These are phyloP conservation scores for Melospiza melodia DNA, from an alignment of 2,113 vertebrate genomes.

Conservation along the genomic window DNA sequence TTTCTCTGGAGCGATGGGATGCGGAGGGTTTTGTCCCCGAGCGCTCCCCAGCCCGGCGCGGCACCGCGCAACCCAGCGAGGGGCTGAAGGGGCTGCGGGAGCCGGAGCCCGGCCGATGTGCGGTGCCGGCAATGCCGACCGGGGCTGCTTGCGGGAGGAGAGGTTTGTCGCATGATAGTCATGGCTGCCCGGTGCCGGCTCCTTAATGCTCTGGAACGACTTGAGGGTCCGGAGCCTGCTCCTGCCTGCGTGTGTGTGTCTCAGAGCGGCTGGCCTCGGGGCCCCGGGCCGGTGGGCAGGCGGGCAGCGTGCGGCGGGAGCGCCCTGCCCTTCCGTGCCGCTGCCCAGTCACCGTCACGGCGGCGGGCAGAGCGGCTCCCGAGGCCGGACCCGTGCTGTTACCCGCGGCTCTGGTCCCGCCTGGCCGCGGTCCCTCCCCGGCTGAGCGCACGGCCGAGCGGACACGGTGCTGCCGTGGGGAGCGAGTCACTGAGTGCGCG, in stretches of 20 bases:
- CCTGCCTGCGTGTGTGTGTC: not conserved
- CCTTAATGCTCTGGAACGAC: not conserved
- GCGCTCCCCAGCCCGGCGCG: not conserved
- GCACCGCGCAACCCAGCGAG: not conserved
- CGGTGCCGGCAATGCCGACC: not conserved
- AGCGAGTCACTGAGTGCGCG: fast-evolving
- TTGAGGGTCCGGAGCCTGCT: not conserved
- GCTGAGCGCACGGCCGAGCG: not conserved
- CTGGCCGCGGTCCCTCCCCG: not conserved
- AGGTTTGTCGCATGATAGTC: constrained; percentile 21
- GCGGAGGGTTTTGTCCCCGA: not conserved
- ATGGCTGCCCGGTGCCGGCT: constrained; percentile 45
- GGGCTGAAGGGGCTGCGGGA: not conserved
- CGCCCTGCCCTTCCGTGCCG: not conserved
- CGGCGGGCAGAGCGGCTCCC: not conserved
- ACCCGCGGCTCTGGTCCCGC: not conserved
- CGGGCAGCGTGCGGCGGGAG: not conserved
- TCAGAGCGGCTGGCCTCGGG: not conserved
- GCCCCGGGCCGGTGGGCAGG: not conserved
- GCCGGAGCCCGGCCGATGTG: not conserved
- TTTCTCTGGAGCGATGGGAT: not conserved
- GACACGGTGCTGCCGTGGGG: not conserved
- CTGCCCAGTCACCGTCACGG: not conserved
- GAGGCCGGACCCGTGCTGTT: not conserved
- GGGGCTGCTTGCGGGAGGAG: not conserved